Base-by-base conservation (phyloP, 2,888 invertebrate genomes). In the Blomia tropicalis region DNA sequence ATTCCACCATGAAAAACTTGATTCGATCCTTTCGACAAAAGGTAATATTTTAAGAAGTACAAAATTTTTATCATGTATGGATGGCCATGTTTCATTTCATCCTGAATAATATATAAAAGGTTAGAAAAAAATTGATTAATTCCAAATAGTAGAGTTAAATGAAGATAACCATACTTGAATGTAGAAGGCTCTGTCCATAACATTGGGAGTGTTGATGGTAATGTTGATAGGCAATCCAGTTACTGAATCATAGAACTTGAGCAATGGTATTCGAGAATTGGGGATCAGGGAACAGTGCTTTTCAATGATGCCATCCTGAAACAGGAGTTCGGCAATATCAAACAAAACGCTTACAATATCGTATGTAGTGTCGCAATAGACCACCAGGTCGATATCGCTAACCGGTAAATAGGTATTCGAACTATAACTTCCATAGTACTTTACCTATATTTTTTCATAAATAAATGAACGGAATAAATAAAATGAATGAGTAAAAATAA, bases 221-320 rank as follows among this genome's bases (percentile, higher is more conserved):
- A 56, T 56, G 27, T 56, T 56, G 2, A 56, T 56, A 3, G 31
- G 56, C 11, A 56, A 56, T n/a, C 56, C 56, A n/a, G 56, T 56
- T 25, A 56, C 17, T 19, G 19, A 56, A 25, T 56, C 56, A 25
- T 56, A 27, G 23, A 56, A 56, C 29, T 56, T 56, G 2, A 56
- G 29, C 4, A 56, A 36, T 19, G 56, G 56, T 22, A 56, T 56
- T 31, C 56, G 56, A n/a, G 56, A 56, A 14, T 27, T n/a, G 17
- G 56, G 56, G 2, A 56, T 56, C 17, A 56, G 11, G 11, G 2
- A 29, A 22, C 25, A 56, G 29, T 29, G 56, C 25, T 56, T 56
- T 36, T 56, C 56, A 36, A 56, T 56, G 23, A 56, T 56, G 27
- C 56, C 56, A 25, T 56, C 56, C 17, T 22, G 19, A 19, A 27